Conservation (phyloP, 2,113 vertebrate species). For the Scopus umbretta region DNA sequence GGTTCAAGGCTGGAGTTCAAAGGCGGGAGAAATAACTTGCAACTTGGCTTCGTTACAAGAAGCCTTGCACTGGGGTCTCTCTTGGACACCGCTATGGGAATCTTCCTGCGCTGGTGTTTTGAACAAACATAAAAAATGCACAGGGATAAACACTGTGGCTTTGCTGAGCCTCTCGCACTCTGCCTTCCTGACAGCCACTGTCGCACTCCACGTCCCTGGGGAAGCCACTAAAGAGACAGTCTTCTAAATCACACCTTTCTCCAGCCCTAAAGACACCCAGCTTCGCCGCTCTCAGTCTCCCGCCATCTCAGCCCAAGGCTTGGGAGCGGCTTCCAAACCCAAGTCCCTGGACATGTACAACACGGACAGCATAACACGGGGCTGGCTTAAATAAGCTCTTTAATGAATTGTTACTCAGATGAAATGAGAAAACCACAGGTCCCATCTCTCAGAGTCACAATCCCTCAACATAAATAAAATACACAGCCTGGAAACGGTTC, state of each 20-base stretch:
- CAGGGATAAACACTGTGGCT: background rate
- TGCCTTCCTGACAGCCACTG: background rate
- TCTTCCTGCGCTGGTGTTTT: background rate
- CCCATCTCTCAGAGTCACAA: background rate
- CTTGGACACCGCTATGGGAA: background rate
- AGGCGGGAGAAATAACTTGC: background rate
- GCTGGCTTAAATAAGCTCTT: background rate
- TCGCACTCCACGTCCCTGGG: background rate
- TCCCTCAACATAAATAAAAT: conserved; percentile 5
- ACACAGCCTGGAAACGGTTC: conserved; percentile 2
- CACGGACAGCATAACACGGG: background rate
- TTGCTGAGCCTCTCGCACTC: background rate
- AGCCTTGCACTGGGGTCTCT: background rate
- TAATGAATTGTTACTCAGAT: background rate
- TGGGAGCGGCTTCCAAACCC: background rate
- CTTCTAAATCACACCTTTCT: background rate
- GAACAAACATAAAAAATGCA: background rate
- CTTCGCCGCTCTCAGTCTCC: background rate
- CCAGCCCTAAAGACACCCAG: background rate
- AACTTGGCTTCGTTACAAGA: background rate
- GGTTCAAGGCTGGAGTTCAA: background rate
- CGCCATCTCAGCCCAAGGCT: background rate
- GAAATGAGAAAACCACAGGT: conserved; percentile 27
- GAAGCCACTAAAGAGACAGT: background rate
- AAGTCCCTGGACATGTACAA: background rate